Conservation (phyloP, 2,113 vertebrate species). For the Nycticebus coucang region DNA sequence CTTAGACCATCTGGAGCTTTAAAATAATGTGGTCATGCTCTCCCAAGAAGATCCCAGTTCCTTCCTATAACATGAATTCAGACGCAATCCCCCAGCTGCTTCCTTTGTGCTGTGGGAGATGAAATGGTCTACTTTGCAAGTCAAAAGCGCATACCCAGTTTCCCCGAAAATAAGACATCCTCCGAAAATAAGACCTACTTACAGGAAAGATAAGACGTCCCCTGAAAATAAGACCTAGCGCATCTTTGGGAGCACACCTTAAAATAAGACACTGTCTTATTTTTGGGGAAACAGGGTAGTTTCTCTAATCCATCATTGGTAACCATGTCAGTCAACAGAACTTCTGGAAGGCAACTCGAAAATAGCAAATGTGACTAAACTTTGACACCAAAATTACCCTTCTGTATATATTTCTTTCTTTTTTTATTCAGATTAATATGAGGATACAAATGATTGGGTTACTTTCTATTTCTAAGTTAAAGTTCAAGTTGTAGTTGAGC, state of each 20-base stretch:
- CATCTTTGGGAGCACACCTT: no score
- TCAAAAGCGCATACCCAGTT: background rate
- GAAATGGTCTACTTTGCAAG: background rate
- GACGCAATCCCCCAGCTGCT: background rate
- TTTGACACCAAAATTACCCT: conserved; percentile 11
- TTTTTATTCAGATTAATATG: no score
- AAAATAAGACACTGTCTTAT: no score
- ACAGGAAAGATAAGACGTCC: no score
- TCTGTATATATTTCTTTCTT: background rate
- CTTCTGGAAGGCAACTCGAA: background rate
- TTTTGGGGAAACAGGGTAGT: no score
- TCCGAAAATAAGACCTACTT: no score
- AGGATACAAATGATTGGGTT: no score
- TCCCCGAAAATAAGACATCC: no score
- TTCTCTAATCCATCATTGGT: background rate
- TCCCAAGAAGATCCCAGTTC: background rate
- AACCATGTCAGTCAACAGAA: background rate
- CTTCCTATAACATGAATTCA: background rate
- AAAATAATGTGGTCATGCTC: background rate
- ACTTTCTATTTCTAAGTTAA: no score
- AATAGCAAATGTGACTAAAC: background rate
- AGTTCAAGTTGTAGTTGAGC: no score
- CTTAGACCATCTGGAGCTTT: background rate
- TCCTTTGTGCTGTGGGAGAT: background rate
- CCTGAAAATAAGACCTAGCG: no score